Evolutionary conservation across 2,888 invertebrate species (phyloP), one percentile per base, ranked within the genome.

Genomic region (Hypercompe scribonia): DNA sequence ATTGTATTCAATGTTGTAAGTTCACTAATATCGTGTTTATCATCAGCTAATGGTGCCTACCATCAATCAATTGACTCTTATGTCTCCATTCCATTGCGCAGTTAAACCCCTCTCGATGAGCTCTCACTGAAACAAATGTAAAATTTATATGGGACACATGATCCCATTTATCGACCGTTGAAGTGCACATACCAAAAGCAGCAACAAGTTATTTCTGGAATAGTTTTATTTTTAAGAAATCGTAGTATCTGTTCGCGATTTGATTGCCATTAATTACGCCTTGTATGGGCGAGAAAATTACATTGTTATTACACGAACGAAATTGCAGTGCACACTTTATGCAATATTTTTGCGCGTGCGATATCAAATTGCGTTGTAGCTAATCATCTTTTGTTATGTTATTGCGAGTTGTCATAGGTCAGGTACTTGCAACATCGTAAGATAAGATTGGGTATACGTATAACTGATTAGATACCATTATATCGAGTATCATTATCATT

Each of bases 381-480:
- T 86, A 82, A 88, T 88, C 84, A 85, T 85, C 85, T 85, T 88
- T 79, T 85, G 86, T 74, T 77, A 31, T 61, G 58, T 87, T 85
- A 58, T 68, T 54, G 42, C 68, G 28, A 24, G 88, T 94, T 94
- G 92, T 82, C 91, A 90, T 93, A 95, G 95, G 95, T 95, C 94
- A 94, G 94, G 94, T 93, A 82, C 84, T 91, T 89, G 89, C 88
- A 85, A 87, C 86, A 86, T 81, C 84, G 81, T 81, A 71, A 90
- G 94, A 94, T 94, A 91, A 94, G 93, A 94, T 94, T 93, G 24
- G 50, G 24, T 54, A 61, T 39, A 91, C 92, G 80, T 84, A 85
- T 83, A 78, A 73, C 69, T 81, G 88, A 90, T 91, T 87, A 90
- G 87, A 89, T 89, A 84, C 78, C 77, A 78, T 81, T 78, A 76